Percentiles rank a stretch among this genome's conserved stretches.
phyloP scores from a whole-genome alignment of 2,113 vertebrate species.

The Apaloderma vittatum region DNA sequence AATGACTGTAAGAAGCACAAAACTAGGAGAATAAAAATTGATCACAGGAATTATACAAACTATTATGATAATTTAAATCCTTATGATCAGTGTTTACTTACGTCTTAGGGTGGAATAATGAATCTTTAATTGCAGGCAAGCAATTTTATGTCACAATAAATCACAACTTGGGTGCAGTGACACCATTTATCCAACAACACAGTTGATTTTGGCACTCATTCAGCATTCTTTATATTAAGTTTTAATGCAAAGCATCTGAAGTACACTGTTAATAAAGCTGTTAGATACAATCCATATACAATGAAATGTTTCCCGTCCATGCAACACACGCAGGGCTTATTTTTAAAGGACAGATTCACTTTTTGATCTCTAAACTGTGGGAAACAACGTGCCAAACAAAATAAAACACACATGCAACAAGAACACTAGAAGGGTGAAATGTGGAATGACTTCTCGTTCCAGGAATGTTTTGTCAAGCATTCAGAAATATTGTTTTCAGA shows the following conservation, averaged over 20 bases:
- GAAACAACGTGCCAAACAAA: constrained; percentile 38
- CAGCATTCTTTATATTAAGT: background rate
- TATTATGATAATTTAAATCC: constrained; percentile 33
- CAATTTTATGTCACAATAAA: constrained; percentile 48
- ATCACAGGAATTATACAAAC: background rate
- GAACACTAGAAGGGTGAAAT: background rate
- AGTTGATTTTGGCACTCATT: constrained; percentile 41
- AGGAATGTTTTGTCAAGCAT: constrained; percentile 53
- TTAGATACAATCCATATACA: background rate
- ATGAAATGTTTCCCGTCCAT: background rate
- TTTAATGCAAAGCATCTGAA: constrained; percentile 61
- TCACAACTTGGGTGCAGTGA: background rate
- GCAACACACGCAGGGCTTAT: background rate
- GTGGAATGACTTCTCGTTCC: constrained; percentile 12
- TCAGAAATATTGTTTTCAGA: constrained; percentile 37
- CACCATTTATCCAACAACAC: constrained; percentile 16
- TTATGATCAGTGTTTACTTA: constrained; percentile 29
- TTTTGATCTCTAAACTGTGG: constrained; percentile 43
- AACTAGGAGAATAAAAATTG: constrained; percentile 30
- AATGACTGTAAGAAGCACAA: constrained; percentile 7
- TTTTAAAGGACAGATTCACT: constrained; percentile 35
- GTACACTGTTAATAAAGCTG: constrained; percentile 23
- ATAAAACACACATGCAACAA: constrained; percentile 16
- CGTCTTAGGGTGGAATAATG: constrained; percentile 22
- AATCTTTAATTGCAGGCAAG: constrained; percentile 27